Conservation (phyloP, 2,113 vertebrate species). For the Brachypodius melanocephalos region DNA sequence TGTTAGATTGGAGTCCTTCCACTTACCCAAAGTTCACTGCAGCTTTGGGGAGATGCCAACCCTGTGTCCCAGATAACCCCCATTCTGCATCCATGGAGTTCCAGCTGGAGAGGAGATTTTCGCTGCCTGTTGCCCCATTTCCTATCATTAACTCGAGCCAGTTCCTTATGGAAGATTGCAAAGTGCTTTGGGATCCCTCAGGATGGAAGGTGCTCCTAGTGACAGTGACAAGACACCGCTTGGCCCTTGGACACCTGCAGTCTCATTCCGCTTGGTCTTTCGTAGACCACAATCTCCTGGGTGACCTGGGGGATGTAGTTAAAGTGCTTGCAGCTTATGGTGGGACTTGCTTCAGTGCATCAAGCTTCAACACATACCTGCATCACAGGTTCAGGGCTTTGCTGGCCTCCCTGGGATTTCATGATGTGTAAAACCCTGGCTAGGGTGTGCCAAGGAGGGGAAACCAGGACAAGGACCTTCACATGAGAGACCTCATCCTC, state of each 20-base stretch:
- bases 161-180: constrained; percentile 38
- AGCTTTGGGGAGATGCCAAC: constrained; percentile 27
- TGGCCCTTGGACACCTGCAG: background rate
- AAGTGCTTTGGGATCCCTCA: constrained; percentile 63
- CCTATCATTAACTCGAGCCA: background rate
- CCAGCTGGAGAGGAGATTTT: constrained; percentile 49
- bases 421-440: background rate
- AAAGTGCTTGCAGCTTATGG: background rate
- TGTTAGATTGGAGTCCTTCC: constrained; percentile 18
- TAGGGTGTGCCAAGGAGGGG: background rate
- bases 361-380: background rate
- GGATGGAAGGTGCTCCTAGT: constrained; percentile 10
- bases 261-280: background rate
- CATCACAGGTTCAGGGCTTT: background rate
- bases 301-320: background rate
- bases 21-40: background rate
- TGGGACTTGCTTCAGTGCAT: background rate
- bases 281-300: background rate
- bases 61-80: background rate
- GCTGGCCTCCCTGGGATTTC: background rate
- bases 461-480: background rate
- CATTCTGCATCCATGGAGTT: constrained; percentile 14
- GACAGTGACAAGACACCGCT: constrained; percentile 9
- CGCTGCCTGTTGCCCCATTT: constrained; percentile 39
- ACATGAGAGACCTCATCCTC: background rate